Base-by-base conservation (phyloP, 1,140 invertebrate species). In the Panonychus citri region DNA sequence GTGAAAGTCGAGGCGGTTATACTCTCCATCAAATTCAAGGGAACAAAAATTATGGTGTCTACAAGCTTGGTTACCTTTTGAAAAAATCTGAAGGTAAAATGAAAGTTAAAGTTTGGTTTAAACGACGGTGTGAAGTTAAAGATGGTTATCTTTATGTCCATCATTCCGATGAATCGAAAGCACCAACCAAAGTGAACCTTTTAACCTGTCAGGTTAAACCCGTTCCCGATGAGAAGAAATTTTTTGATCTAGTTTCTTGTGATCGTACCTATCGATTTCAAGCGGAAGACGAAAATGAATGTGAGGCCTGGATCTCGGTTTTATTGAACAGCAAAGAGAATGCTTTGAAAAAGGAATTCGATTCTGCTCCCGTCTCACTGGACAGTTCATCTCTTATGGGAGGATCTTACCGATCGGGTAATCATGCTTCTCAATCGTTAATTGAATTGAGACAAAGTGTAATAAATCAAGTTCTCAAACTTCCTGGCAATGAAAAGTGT, bases 201-300 rank as follows among this genome's bases (percentile, higher is more conserved):
- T 76, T 96, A 26, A 96, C 90, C 40, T 96, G 90, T 71, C 89
- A 95, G 77, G 90, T 95, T 53, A 96, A 95, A 73, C 76, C 83
- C 37, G 54, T 57, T 57, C 59, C 61, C 59, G 90, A 95, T 67
- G 90, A 95, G 66, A 90, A 90, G 69, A 78, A 84, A 59, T 85
- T 86, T 64, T 95, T 95, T 71, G 90, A 96, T 78, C 77, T 95
- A 65, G 84, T 96, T 65, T 91, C 86, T 65, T 90, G 91, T 69
- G 94, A 91, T 72, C 76, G 90, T 66, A 94, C 89, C 27, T 96
- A 96, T 73, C 89, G 95, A 67, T 93, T 96, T 71, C 89, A 95
- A 83, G 85, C 85, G 21, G 90, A 96, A 67, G 89, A 94, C 66
- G 85, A 93, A 64, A 75, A 77, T 57, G 89, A 95, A 65, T 84